Evolutionary conservation across 2,113 vertebrate species (phyloP), one percentile per base, ranked within the genome.

Genomic region (Acinonyx jubatus): DNA sequence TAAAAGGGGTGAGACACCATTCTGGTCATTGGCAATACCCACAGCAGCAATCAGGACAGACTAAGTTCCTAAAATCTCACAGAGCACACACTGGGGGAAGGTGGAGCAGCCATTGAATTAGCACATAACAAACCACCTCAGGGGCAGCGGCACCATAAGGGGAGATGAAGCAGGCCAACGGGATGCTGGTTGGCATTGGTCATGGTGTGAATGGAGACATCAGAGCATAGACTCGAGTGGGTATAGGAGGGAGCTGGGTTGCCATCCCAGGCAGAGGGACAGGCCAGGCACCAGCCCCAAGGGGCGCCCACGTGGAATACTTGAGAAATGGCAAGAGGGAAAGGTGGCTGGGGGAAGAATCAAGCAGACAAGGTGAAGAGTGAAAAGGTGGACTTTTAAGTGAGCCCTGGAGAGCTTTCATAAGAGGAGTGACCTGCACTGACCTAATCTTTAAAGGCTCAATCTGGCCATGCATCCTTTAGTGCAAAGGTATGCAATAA

Each of bases 301-400:
- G 65, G 45, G 38, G 25, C 1, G 0, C 4, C 50, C 8, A 55
- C 0, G 0, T 11, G 33, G 3, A 8, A 0, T 29, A 19, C 15
- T 52, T 29, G 31, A 45, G 55, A 45, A 80, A 68, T 1, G 68
- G 29, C 71, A 78, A 36, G 73, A 36, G 27, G 21, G 14, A 25
- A 66, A 45, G 55, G 36, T 36, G 4, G 15, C 25, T 48, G 19
- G 38, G 68, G 36, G 0, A 8, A 16, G 41, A 50, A 55, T 29
- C 2, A 8, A 65, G 45, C 61, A 13, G 66, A 29, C 1, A 3
- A 63, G 27, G 74, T 36, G 25, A 21, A 52, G n/a, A 41, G 27
- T 27, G 7, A 57, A 45, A 25, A 36, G 13, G 36, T 19, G 16
- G 66, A 23, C 16, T 79, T 74, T 66, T 7, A 25, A 29, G 19